Conservation (phyloP, 2,888 invertebrate species). For the Tetanocera ferruginea region DNA sequence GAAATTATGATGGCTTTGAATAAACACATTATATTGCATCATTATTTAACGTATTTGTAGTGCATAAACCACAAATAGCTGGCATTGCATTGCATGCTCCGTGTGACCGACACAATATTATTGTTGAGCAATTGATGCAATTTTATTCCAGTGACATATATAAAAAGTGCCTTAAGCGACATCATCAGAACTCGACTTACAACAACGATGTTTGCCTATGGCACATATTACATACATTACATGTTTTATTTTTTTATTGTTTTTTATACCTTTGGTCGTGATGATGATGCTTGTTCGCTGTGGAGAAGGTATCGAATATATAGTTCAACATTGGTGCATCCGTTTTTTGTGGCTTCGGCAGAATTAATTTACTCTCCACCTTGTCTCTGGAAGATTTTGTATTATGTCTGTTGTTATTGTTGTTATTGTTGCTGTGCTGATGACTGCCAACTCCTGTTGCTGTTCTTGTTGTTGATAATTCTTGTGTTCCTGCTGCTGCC, state of each 20-base stretch:
- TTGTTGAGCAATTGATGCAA: background rate
- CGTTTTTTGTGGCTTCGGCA: slow-evolving; percentile 72
- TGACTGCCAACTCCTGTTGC: slow-evolving; percentile 7
- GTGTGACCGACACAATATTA: slow-evolving; percentile 4
- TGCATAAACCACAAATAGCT: background rate
- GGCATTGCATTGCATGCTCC: background rate
- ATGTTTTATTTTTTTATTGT: no score
- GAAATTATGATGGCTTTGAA: no score
- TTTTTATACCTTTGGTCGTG: slow-evolving; percentile 74
- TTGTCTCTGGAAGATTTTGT: slow-evolving; percentile 44
- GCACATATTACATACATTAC: background rate
- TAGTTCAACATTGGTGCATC: slow-evolving; percentile 82
- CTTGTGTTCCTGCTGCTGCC: slow-evolving; percentile 9
- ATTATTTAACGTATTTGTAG: no score
- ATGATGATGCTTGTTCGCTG: slow-evolving; percentile 80
- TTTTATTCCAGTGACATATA: background rate
- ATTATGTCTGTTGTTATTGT: slow-evolving; percentile 32
- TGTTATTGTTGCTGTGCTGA: slow-evolving; percentile 27
- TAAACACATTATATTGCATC: no score
- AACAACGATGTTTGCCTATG: background rate
- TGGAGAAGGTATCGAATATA: slow-evolving; percentile 79
- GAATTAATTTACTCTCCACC: slow-evolving; percentile 64
- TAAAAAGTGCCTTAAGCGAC: background rate
- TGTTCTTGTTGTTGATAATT: slow-evolving; percentile 15
- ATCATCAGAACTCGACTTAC: background rate